These are phyloP conservation scores for Pteromalus puparum DNA, from an alignment of 1,140 invertebrate genomes.

Conservation along the genomic window DNA sequence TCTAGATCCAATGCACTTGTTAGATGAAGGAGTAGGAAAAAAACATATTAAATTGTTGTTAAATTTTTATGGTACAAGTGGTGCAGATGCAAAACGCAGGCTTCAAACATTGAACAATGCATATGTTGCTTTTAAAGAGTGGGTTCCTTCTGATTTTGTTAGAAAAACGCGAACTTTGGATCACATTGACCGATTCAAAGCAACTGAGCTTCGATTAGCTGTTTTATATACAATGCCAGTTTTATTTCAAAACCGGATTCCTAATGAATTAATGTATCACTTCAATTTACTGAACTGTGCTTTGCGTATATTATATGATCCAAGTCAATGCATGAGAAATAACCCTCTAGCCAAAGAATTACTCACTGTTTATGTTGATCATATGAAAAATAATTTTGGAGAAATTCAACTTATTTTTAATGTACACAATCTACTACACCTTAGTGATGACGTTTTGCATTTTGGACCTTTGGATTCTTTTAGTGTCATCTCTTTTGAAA, in stretches of 20 bases:
- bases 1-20: too few relatives aligned
- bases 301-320: slow-evolving; percentile 33
- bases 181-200: slow-evolving; percentile 56
- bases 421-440: slow-evolving; percentile 57
- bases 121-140: slow-evolving; percentile 35
- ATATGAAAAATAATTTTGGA: slow-evolving; percentile 53
- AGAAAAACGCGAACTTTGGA: slow-evolving; percentile 66
- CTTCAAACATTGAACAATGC: too few relatives aligned
- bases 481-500: slow-evolving; percentile 30
- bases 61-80: too few relatives aligned
- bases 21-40: too few relatives aligned
- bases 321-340: neutral
- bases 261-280: slow-evolving; percentile 65
- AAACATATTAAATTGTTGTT: too few relatives aligned
- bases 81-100: too few relatives aligned
- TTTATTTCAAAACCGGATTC: slow-evolving; percentile 64
- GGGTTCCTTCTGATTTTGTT: slow-evolving; percentile 67
- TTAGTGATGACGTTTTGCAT: slow-evolving; percentile 46
- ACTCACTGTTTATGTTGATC: slow-evolving; percentile 53
- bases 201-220: slow-evolving; percentile 72
- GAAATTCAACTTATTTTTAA: slow-evolving; percentile 54
- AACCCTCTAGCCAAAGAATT: slow-evolving; percentile 39
- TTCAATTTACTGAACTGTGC: slow-evolving; percentile 60
- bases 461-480: slow-evolving; percentile 48
- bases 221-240: slow-evolving; percentile 72